phyloP scores from a whole-genome alignment of 2,113 vertebrate genomes.

The Ptyas mucosa region DNA sequence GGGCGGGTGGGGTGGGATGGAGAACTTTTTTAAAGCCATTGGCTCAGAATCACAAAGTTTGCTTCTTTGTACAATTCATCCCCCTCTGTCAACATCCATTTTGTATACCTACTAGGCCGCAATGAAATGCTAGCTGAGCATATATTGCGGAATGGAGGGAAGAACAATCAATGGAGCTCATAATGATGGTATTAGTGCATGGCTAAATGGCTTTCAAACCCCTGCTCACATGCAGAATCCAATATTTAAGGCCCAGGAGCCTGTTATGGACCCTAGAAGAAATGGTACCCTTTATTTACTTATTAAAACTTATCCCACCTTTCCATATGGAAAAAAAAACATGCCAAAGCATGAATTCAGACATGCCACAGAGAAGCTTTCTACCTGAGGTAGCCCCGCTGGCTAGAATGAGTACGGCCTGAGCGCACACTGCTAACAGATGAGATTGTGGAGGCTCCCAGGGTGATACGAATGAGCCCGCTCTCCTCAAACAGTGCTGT shows the following conservation, averaged over 20 bases:
- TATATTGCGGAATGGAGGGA: not conserved
- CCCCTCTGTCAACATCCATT: not conserved
- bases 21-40: not conserved
- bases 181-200: not conserved
- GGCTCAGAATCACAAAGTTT: not conserved
- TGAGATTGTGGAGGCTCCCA: constrained; percentile 94
- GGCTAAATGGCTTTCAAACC: not conserved
- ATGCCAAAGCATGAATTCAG: not conserved
- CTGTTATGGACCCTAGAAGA: too few relatives aligned
- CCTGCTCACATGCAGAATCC: not conserved
- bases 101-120: not conserved
- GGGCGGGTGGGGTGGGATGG: too few relatives aligned
- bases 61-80: not conserved
- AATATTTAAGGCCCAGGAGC: not conserved
- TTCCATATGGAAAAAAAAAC: not conserved
- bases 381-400: constrained; percentile 75
- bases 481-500: constrained; percentile 95
- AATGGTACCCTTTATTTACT: not conserved
- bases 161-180: not conserved
- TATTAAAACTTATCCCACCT: not conserved
- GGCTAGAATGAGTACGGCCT: constrained; percentile 75
- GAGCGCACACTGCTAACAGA: constrained; percentile 96
- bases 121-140: not conserved
- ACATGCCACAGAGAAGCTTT: not conserved
- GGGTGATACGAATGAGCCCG: constrained; percentile 93